Conservation (phyloP, 2,113 vertebrate genomes). For the Rhynchopsitta pachyrhyncha region DNA sequence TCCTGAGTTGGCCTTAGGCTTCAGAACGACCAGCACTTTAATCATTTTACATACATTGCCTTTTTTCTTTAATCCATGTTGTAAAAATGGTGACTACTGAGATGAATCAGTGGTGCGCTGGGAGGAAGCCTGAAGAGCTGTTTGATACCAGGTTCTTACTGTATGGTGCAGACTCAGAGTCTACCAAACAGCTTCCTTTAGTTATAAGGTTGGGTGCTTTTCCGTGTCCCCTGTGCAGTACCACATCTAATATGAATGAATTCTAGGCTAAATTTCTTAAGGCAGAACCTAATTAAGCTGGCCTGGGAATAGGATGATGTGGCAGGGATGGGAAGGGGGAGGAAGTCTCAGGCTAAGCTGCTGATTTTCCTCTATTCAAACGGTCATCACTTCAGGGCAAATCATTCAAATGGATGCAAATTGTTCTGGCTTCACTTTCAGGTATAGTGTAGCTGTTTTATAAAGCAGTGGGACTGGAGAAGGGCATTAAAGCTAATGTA, state of each 20-base stretch:
- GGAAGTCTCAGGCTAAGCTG: neutral
- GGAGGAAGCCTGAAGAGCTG: neutral
- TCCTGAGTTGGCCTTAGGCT: neutral
- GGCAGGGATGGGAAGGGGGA: neutral
- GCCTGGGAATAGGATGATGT: neutral
- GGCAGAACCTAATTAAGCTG: neutral
- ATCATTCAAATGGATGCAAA: neutral
- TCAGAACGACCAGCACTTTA: neutral
- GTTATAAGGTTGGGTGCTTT: neutral
- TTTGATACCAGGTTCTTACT: neutral
- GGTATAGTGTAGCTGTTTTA: neutral
- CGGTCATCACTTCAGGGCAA: neutral
- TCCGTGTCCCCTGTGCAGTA: neutral
- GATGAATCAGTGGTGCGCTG: neutral
- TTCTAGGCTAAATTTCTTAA: neutral
- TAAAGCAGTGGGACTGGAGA: neutral
- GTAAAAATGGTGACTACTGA: neutral
- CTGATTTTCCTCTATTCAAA: neutral
- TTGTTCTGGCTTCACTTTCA: neutral
- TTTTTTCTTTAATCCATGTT: neutral
- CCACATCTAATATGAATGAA: fast-evolving
- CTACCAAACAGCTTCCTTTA: neutral
- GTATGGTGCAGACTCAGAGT: neutral
- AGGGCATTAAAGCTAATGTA: neutral
- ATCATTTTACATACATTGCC: neutral